phyloP scores from a whole-genome alignment of 2,888 invertebrate species.

The Ectemnius continuus region DNA sequence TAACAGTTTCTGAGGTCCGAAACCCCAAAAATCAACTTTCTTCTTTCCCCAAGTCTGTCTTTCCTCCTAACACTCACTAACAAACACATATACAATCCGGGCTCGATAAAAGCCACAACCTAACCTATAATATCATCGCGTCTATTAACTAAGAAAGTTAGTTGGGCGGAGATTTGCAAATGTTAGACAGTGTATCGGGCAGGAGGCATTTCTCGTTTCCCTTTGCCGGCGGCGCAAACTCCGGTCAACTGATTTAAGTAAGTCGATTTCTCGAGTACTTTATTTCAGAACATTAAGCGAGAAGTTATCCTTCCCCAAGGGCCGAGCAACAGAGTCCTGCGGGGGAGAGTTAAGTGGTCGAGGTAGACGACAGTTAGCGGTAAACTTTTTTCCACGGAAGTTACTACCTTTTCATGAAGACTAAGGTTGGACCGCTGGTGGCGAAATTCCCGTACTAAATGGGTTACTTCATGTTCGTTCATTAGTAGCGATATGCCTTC shows the following conservation, averaged over 20 bases:
- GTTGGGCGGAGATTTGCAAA: slow-evolving; percentile 30
- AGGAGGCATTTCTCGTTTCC: slow-evolving; percentile 30
- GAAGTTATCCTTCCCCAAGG: slow-evolving; percentile 25
- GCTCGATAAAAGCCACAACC: neutral
- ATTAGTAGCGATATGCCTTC: too few species aligned
- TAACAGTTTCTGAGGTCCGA: too few species aligned
- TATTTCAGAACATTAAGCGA: slow-evolving; percentile 36
- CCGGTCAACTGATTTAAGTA: slow-evolving; percentile 42
- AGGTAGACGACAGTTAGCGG: slow-evolving; percentile 30
- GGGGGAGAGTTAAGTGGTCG: slow-evolving; percentile 22
- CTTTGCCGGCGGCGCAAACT: slow-evolving; percentile 24
- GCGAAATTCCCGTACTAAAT: too few species aligned
- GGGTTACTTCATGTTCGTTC: too few species aligned
- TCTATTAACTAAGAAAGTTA: slow-evolving; percentile 49
- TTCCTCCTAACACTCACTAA: too few species aligned
- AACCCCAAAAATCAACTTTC: too few species aligned
- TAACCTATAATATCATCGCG: slow-evolving; percentile 37
- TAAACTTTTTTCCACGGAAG: slow-evolving; percentile 20
- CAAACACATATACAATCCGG: too few species aligned
- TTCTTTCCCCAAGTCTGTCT: too few species aligned
- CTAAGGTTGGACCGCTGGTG: neutral
- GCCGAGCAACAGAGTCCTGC: slow-evolving; percentile 6
- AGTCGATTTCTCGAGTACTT: slow-evolving; percentile 42
- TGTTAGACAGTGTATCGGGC: slow-evolving; percentile 21
- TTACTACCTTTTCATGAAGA: neutral